Base-by-base conservation (phyloP, 2,797 vertebrate species). In the Enteromius fasciolatus region DNA sequence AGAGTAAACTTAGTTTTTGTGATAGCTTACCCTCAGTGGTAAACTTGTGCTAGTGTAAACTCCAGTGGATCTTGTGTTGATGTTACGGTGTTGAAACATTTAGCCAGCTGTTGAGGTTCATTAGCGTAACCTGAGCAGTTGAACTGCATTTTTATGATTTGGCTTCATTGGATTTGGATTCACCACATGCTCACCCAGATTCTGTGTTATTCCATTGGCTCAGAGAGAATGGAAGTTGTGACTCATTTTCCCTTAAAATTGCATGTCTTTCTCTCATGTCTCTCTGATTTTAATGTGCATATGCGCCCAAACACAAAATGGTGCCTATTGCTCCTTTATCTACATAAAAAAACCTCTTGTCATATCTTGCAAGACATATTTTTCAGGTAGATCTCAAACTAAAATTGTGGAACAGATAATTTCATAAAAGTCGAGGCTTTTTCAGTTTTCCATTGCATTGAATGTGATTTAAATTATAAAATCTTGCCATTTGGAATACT, bases 181-280 rank as follows among this genome's bases (percentile, higher is more conserved):
- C 41, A 68, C 87, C 89, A 86, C 86, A 91, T 14, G 6, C 85
- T 80, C 87, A 87, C 89, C 86, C 90, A 90, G 87, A 87, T 77
- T 80, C 84, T 87, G 85, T 91, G 92, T 92, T 87, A 92, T 94
- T 93, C 92, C 92, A 84, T 87, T 94, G 92, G 92, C 90, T 77
- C 73, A 83, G 85, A 80, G 64, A 67, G 78, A 91, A 92, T 48
- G 93, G 93, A 94, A 94, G 90, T 93, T 92, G 88, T 94, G 93
- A 93, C 88, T 91, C 83, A 70, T 72, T 85, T 87, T 90, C 89
- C 83, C 86, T 83, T 67, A 8, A 54, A 52, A 80, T 64, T 48
- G 28, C 85, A 88, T 85, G 69, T 85, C 85, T 76, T 87, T 83
- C 80, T 86, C 87, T 92, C 84, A 90, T 41, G 5, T 44, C 84